These are phyloP conservation scores for Carterocephalus palaemon DNA, from an alignment of 2,888 invertebrate genomes.

Conservation along the genomic window DNA sequence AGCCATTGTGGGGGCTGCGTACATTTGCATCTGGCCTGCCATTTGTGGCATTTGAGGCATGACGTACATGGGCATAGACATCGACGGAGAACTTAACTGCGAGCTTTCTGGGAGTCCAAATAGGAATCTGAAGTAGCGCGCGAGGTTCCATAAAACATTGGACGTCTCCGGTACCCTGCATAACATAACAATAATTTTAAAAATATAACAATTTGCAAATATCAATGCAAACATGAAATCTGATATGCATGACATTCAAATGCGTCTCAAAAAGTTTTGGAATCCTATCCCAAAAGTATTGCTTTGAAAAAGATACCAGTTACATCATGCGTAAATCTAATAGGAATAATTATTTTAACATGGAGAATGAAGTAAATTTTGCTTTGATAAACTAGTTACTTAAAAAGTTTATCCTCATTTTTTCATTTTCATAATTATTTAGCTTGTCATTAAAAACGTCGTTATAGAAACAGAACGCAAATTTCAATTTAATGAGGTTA, in stretches of 20 bases:
- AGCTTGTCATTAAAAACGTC: too few relatives aligned
- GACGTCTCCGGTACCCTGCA: slow-evolving; percentile 76
- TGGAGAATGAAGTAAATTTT: too few relatives aligned
- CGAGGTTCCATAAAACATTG: slow-evolving; percentile 77
- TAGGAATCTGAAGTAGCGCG: slow-evolving; percentile 74
- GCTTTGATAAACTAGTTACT: too few relatives aligned
- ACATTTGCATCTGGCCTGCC: slow-evolving; percentile 34
- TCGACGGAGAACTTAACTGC: slow-evolving; percentile 62
- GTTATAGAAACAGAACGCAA: too few relatives aligned
- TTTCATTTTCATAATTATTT: too few relatives aligned
- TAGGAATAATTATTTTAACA: too few relatives aligned
- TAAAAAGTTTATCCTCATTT: too few relatives aligned
- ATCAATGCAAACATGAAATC: slow-evolving; percentile 40
- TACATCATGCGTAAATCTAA: too few relatives aligned
- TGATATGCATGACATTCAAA: slow-evolving; percentile 7
- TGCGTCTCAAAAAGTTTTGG: slow-evolving; percentile 23
- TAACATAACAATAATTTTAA: slow-evolving; percentile 40
- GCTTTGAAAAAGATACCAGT: too few relatives aligned
- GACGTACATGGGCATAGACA: slow-evolving; percentile 71
- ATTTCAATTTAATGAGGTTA: too few relatives aligned
- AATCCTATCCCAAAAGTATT: not conserved
- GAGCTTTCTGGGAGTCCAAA: slow-evolving; percentile 65
- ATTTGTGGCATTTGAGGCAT: slow-evolving; percentile 64
- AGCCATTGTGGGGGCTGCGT: slow-evolving; percentile 43
- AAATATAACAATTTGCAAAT: slow-evolving; percentile 38